Base-by-base conservation (phyloP, 1,140 invertebrate species). In the Adoxophyes honmai region DNA sequence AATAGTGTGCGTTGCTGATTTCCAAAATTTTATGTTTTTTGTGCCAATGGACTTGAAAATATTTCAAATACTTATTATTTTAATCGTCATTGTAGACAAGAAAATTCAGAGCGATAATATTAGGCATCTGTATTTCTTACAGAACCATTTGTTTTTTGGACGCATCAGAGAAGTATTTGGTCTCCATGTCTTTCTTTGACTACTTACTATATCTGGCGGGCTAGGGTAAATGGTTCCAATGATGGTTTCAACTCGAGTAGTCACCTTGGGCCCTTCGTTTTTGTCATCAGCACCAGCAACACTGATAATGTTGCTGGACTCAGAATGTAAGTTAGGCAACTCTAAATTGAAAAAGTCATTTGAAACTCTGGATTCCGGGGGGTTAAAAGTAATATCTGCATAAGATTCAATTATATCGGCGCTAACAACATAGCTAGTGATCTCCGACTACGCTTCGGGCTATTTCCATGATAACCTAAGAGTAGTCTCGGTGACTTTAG, bases 61-160 rank as follows among this genome's bases (percentile, higher is more conserved):
- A n/a, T n/a, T n/a, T n/a, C n/a, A n/a, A n/a, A n/a, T n/a, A n/a
- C n/a, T n/a, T n/a, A n/a, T n/a, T n/a, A n/a, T n/a, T n/a, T n/a
- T n/a, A n/a, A n/a, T n/a, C n/a, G n/a, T n/a, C n/a, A n/a, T n/a
- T n/a, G n/a, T n/a, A n/a, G n/a, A n/a, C n/a, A n/a, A n/a, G n/a
- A n/a, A n/a, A n/a, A n/a, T n/a, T n/a, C n/a, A n/a, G n/a, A n/a
- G n/a, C n/a, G n/a, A n/a, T n/a, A n/a, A n/a, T n/a, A n/a, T n/a
- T n/a, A n/a, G n/a, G n/a, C n/a, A n/a, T n/a, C n/a, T n/a, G n/a
- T n/a, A n/a, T n/a, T n/a, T n/a, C n/a, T n/a, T n/a, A 96, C 87
- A 0, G 95, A 95, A 1, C 95, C 95, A 81, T 94, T 94, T 39
- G 94, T 91, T 81, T 95, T 95, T 21, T 73, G 88, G 0, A n/a